Percentiles rank a stretch among this genome's conserved stretches.
These are phyloP conservation scores for Ormyrus thymus DNA, from an alignment of 2,888 invertebrate species.

Conservation along the genomic window DNA sequence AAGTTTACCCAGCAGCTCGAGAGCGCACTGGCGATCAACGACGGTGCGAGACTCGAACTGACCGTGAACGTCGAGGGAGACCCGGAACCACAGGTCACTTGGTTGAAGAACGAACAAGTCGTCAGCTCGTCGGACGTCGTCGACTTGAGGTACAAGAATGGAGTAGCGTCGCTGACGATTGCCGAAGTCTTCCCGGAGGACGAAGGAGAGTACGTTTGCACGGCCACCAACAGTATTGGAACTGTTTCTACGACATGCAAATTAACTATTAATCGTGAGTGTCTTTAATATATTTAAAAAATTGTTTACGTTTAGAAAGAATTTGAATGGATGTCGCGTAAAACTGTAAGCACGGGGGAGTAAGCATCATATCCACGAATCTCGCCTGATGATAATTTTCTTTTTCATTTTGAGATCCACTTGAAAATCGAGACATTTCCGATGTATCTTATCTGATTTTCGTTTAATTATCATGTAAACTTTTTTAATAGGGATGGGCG, in stretches of 20 bases:
- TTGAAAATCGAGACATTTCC: too few relatives aligned
- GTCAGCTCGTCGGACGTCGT: slow-evolving; percentile 88
- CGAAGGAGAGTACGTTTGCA: slow-evolving; percentile 92
- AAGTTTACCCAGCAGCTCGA: slow-evolving; percentile 86
- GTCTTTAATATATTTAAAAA: not conserved
- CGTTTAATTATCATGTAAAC: too few relatives aligned
- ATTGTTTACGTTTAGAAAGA: too few relatives aligned
- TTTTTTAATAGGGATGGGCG: too few relatives aligned
- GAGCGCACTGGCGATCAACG: slow-evolving; percentile 84
- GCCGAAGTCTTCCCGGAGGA: slow-evolving; percentile 97
- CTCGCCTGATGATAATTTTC: too few relatives aligned
- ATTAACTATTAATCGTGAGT: slow-evolving; percentile 86
- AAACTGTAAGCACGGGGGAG: too few relatives aligned
- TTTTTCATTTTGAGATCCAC: too few relatives aligned
- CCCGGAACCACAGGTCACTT: slow-evolving; percentile 93
- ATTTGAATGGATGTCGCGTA: too few relatives aligned
- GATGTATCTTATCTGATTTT: too few relatives aligned
- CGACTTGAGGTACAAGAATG: slow-evolving; percentile 94
- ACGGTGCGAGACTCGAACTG: slow-evolving; percentile 91
- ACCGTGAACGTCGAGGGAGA: slow-evolving; percentile 91
- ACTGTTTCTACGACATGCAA: slow-evolving; percentile 89
- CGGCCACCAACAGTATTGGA: slow-evolving; percentile 94
- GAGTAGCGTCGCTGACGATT: slow-evolving; percentile 90
- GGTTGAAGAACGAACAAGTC: slow-evolving; percentile 89
- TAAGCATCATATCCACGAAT: too few relatives aligned